phyloP scores from a whole-genome alignment of 2,797 vertebrate species.

The Hippopotamyrus pictus region DNA sequence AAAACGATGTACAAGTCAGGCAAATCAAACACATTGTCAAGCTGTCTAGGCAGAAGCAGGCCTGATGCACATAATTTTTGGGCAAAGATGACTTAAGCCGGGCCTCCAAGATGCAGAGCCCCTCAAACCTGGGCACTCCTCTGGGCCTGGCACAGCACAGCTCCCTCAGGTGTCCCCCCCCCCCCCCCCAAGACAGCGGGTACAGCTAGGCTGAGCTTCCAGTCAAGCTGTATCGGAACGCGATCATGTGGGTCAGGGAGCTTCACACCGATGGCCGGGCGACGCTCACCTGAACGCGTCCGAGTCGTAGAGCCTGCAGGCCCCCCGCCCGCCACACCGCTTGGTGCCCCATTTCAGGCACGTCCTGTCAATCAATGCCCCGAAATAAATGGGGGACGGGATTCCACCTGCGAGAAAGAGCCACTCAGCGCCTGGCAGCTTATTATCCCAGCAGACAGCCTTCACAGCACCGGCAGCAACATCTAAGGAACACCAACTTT shows the following conservation, averaged over 20 bases:
- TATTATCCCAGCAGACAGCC: neutral
- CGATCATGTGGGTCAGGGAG: neutral
- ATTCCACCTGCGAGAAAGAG: conserved; percentile 74
- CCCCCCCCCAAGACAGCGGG: neutral
- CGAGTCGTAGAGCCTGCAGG: conserved; percentile 75
- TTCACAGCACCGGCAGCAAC: neutral
- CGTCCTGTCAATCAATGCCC: conserved; percentile 79
- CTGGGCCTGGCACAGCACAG: neutral
- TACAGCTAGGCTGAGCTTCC: neutral
- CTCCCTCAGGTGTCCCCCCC: neutral
- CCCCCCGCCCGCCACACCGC: conserved; percentile 72
- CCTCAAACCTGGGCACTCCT: neutral
- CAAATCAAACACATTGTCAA: neutral
- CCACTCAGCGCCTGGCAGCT: neutral
- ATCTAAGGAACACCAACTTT: neutral
- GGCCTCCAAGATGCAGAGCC: neutral
- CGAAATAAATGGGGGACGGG: conserved; percentile 84
- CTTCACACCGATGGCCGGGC: neutral
- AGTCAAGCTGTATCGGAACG: too few relatives aligned
- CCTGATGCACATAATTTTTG: neutral
- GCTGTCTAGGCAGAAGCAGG: neutral
- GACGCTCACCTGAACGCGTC: conserved; percentile 59
- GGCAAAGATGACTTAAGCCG: neutral
- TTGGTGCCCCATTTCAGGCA: conserved; percentile 85
- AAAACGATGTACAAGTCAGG: neutral